Conservation (phyloP, 2,113 vertebrate genomes). For the Ramphastos sulfuratus region DNA sequence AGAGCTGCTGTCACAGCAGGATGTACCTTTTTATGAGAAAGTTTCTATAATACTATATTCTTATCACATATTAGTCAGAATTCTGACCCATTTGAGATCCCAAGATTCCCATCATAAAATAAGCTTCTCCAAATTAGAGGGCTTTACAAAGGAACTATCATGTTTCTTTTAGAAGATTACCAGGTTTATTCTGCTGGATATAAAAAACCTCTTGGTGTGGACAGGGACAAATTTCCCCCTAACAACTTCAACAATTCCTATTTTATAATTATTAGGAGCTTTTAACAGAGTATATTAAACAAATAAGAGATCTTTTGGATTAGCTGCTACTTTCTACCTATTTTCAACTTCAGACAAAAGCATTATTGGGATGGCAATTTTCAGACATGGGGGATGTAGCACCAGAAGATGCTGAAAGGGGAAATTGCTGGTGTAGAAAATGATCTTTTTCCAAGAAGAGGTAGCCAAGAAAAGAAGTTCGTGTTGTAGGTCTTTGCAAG, state of each 20-base stretch:
- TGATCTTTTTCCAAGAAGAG: background rate
- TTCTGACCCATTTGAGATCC: background rate
- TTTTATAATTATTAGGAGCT: background rate
- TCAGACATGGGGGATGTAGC: background rate
- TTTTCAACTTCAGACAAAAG: constrained; percentile 16
- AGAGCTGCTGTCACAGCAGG: background rate
- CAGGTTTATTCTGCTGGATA: background rate
- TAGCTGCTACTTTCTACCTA: background rate
- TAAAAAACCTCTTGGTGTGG: background rate
- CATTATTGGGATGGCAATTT: background rate
- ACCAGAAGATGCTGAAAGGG: background rate
- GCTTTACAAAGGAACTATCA: background rate
- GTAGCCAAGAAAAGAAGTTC: background rate
- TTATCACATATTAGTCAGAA: background rate
- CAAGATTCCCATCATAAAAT: background rate
- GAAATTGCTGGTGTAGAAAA: background rate
- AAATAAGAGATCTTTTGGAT: background rate
- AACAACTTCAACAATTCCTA: background rate
- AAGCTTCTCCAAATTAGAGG: background rate
- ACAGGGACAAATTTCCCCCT: background rate
- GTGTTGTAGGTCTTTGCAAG: background rate
- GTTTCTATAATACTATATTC: background rate
- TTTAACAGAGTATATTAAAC: background rate
- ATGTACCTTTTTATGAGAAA: background rate
- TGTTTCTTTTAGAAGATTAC: background rate